phyloP scores from a whole-genome alignment of 2,888 invertebrate species.

The Apamea anceps region DNA sequence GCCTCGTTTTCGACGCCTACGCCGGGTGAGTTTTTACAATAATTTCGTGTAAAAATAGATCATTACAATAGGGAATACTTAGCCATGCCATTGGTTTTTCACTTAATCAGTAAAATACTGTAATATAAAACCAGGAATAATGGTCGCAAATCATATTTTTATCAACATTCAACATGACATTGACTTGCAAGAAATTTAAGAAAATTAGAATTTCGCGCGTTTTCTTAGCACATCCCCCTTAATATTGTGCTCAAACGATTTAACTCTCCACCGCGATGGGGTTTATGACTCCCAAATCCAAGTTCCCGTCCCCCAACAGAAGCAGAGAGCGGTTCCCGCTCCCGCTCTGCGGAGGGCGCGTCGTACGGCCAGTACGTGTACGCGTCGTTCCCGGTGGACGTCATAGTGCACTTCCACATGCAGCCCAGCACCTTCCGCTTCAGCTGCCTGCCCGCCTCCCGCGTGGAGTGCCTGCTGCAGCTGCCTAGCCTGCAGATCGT shows the following conservation, averaged over 20 bases:
- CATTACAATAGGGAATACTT: neutral
- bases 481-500: slow-evolving; percentile 99
- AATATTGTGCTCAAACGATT: neutral
- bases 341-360: slow-evolving; percentile 84
- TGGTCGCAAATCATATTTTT: neutral
- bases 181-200: neutral
- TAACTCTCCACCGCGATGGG: neutral
- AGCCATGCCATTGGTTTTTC: neutral
- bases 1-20: slow-evolving; percentile 84
- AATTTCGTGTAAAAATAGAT: neutral
- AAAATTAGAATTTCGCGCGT: neutral
- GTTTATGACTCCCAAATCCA: neutral
- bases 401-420: slow-evolving; percentile 99
- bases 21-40: slow-evolving; percentile 73
- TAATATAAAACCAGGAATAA: neutral
- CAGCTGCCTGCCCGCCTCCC: slow-evolving; percentile 98
- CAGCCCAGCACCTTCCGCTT: slow-evolving; percentile 99
- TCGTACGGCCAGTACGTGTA: slow-evolving; percentile 95
- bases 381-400: slow-evolving; percentile 99
- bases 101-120: neutral
- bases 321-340: slow-evolving; percentile 74
- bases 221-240: neutral
- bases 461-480: slow-evolving; percentile 98
- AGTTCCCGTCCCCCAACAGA: slow-evolving; percentile 74
- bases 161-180: neutral